These are phyloP conservation scores for Dipodomys ordii DNA, from an alignment of 2,113 vertebrate species.

Conservation along the genomic window DNA sequence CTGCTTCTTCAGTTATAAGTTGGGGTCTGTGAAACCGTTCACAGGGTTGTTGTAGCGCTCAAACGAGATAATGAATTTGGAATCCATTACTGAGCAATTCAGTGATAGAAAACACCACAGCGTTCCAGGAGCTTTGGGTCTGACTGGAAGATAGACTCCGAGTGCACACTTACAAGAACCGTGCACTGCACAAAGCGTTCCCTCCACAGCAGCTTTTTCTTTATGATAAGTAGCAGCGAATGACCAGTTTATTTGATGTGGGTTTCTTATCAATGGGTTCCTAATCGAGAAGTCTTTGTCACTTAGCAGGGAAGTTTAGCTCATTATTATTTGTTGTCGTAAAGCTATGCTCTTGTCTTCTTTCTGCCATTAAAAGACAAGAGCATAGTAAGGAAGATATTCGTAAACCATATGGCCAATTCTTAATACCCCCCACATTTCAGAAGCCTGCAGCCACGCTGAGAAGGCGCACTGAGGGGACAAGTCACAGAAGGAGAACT, in stretches of 20 bases:
- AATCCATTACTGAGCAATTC: fast-evolving
- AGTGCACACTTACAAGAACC: fast-evolving
- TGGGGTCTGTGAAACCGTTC: too few species aligned
- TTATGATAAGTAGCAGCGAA: fast-evolving
- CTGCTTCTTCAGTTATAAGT: not conserved
- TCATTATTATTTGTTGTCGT: not conserved
- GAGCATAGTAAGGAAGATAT: not conserved
- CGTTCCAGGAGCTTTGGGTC: not conserved
- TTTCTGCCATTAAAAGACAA: not conserved
- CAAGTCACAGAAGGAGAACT: not conserved
- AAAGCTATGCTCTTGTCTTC: not conserved
- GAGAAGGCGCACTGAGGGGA: not conserved
- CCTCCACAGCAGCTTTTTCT: fast-evolving
- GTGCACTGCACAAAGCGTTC: fast-evolving
- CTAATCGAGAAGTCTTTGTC: not conserved
- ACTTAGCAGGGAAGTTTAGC: not conserved
- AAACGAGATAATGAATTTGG: not conserved
- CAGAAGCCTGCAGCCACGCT: fast-evolving
- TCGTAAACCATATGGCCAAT: not conserved
- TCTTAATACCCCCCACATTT: fast-evolving
- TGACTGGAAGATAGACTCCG: not conserved
- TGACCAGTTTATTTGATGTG: fast-evolving
- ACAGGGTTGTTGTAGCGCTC: not conserved
- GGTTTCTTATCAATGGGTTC: not conserved
- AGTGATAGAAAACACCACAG: fast-evolving